A percentile compares a stretch with the other conserved stretches of the same genome.
phyloP scores from a whole-genome alignment of 2,113 vertebrate genomes.

The Anhinga rufa region DNA sequence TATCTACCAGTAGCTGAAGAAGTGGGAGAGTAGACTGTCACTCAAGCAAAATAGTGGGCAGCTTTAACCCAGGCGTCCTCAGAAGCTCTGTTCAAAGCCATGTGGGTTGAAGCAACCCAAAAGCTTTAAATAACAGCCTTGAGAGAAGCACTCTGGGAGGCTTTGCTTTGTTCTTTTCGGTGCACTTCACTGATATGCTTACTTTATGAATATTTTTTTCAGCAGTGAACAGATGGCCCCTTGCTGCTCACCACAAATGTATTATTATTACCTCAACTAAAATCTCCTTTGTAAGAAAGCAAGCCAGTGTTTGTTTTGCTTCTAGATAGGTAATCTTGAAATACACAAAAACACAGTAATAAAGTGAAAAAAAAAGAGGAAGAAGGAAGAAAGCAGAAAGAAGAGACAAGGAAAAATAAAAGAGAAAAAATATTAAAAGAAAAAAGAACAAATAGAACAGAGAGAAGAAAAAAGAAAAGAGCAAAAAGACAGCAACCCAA shows the following conservation, averaged over 20 bases:
- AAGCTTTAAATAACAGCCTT: not conserved
- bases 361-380: accelerated
- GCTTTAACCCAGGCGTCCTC: not conserved
- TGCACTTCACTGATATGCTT: not conserved
- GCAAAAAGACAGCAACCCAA: not conserved
- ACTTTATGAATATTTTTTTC: not conserved
- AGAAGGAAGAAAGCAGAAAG: not conserved
- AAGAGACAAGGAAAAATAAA: not conserved
- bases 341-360: not conserved
- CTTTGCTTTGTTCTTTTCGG: not conserved
- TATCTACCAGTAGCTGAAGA: not conserved
- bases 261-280: not conserved
- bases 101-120: not conserved
- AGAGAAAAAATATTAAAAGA: not conserved
- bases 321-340: not conserved
- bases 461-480: not conserved
- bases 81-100: not conserved
- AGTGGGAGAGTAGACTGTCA: not conserved
- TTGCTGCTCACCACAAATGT: not conserved
- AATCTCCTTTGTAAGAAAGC: not conserved
- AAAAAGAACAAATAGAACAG: not conserved
- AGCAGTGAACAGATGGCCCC: not conserved
- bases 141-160: not conserved
- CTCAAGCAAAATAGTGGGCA: not conserved
- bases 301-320: not conserved